Evolutionary conservation across 2,888 invertebrate genomes (phyloP), one percentile per base, ranked within the genome.

Genomic region (Anagyrus pseudococci): DNA sequence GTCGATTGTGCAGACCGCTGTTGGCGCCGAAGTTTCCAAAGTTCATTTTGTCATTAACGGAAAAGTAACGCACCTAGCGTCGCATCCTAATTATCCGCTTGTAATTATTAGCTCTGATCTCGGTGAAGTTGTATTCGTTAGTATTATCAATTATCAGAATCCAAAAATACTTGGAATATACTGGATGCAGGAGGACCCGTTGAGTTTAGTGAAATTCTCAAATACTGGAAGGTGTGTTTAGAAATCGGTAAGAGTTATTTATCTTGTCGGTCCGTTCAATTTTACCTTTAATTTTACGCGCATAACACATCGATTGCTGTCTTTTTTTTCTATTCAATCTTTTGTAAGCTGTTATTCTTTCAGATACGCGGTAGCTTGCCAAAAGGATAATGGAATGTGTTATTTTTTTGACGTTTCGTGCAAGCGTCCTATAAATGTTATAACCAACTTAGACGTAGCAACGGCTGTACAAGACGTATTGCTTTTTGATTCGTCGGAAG

Each of bases 171-270:
- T 74, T 1, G 68, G 68, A 1, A 61, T 64, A 8, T 69, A 68
- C 62, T 60, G 64, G 22, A 26, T 80, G 17, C 77, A 79, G 20
- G 50, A 22, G 0, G 68, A 64, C 2, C 58, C 67, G 6, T 48
- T 80, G 54, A 74, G 80, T 67, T 22, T 77, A 1, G 44, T 78
- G 13, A 79, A 73, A 63, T 75, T 79, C 59, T 79, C 78, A 1
- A 69, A 67, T 7, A 71, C 70, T 52, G 75, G 74, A 47, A 72
- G 69, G 69, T 71, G 58, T 23, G 63, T 69, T 63, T 58, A 57
- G 47, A 53, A 60, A 49, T 62, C 29, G 52, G 57, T 65, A 63
- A 58, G 57, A 57, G 44, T 58, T 58, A 22, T 43, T 55, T 49
- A n/a, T 53, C 54, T 25, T 37, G 29, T 29, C 22, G 33, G 13